Evolutionary conservation across 2,113 vertebrate genomes (phyloP).

Genomic region (Scortum barcoo): DNA sequence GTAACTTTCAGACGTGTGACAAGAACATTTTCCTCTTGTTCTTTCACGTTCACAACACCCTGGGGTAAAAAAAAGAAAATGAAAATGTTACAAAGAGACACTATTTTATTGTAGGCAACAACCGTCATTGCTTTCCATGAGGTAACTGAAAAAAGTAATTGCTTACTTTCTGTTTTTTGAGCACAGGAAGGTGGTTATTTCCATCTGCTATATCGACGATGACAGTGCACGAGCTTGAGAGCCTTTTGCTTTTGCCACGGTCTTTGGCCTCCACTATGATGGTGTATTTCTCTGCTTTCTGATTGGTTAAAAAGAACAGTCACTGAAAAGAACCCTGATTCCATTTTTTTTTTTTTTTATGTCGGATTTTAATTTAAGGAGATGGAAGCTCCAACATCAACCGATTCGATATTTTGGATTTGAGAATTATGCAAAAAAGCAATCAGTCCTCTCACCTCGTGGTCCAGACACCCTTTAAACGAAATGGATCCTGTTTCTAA

Average conservation of each 20-base stretch:
- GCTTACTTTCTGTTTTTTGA: constrained; percentile 65
- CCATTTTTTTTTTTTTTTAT: not conserved
- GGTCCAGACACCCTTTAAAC: constrained; percentile 82
- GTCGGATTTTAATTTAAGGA: not conserved
- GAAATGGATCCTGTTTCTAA: constrained; percentile 49
- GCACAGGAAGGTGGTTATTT: constrained; percentile 72
- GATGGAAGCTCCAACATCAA: not conserved
- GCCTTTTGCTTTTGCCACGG: constrained; percentile 25
- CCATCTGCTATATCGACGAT: constrained; percentile 67
- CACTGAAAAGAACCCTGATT: not conserved
- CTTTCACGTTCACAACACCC: constrained; percentile 60
- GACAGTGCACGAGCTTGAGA: constrained; percentile 71
- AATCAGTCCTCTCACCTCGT: constrained; percentile 73
- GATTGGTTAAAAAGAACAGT: rapidly evolving
- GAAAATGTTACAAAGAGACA: not conserved
- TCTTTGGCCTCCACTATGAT: constrained; percentile 78
- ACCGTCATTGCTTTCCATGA: not conserved
- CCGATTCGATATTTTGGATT: not conserved
- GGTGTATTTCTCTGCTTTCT: constrained; percentile 69
- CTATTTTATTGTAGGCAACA: not conserved
- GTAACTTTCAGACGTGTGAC: constrained; percentile 65
- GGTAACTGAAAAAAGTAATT: not conserved
- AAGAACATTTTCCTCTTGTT: constrained; percentile 50
- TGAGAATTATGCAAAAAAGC: not conserved
- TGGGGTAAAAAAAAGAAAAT: constrained; percentile 25